A percentile compares a stretch with the other conserved stretches of the same genome.
phyloP scores from a whole-genome alignment of 2,888 invertebrate genomes.

The Metellina segmentata region DNA sequence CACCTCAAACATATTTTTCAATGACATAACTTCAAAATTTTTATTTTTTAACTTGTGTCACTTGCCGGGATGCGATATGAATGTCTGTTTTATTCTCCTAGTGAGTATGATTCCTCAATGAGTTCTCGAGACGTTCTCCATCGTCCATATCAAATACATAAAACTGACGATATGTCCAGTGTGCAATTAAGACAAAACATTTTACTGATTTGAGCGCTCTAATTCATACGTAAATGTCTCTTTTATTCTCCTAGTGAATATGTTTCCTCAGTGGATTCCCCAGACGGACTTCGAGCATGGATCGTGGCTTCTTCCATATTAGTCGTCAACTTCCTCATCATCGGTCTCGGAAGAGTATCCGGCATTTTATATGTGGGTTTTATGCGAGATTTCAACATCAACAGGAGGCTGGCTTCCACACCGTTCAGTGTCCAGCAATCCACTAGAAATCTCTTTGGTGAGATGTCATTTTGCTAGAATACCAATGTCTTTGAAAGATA shows the following conservation, averaged over 20 bases:
- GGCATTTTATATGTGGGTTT: constrained; percentile 24
- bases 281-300: background rate
- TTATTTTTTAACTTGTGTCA: no score
- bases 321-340: constrained; percentile 4
- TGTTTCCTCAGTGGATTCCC: background rate
- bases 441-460: constrained; percentile 33
- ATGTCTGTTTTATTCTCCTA: no score
- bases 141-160: no score
- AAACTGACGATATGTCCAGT: no score
- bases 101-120: background rate
- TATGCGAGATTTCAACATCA: constrained; percentile 15
- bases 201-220: no score
- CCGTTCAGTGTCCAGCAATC: constrained; percentile 33
- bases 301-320: constrained; percentile 30
- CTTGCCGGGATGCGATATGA: no score
- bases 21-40: no score
- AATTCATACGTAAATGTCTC: no score
- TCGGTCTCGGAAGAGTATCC: constrained; percentile 7
- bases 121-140: background rate
- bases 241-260: background rate
- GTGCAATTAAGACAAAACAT: no score
- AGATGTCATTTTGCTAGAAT: background rate
- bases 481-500: no score
- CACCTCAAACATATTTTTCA: no score
- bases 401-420: constrained; percentile 16